Evolutionary conservation across 53 echinoderm and acorn worm genomes (phyloP).

Genomic region (Patiria pectinifera): DNA sequence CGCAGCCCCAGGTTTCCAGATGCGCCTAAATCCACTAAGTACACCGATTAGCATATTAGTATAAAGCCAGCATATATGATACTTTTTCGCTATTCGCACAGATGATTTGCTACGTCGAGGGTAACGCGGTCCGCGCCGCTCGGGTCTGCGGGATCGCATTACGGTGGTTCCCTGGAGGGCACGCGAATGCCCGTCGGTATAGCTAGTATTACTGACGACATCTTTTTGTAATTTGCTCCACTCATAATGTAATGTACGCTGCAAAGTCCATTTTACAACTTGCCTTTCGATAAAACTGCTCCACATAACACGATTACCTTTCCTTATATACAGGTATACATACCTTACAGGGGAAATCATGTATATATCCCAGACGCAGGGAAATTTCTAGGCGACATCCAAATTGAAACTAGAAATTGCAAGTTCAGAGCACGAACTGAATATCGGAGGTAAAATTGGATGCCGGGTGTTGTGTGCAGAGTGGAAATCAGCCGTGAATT

Average conservation of each 20-base stretch:
- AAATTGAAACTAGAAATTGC: too few relatives aligned
- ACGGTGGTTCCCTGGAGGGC: neutral
- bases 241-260: too few relatives aligned
- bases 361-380: neutral
- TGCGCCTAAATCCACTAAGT: neutral
- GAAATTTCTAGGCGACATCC: neutral
- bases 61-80: neutral
- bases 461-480: too few relatives aligned
- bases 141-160: neutral
- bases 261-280: too few relatives aligned
- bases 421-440: too few relatives aligned
- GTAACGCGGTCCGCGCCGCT: neutral
- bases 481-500: too few relatives aligned
- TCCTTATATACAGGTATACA: too few relatives aligned
- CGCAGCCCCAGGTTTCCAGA: neutral
- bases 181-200: neutral
- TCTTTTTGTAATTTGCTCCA: neutral
- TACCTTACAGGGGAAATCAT: neutral
- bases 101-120: neutral
- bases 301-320: too few relatives aligned
- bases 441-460: too few relatives aligned
- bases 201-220: neutral
- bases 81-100: neutral
- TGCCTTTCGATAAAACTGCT: too few relatives aligned
- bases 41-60: slow-evolving; percentile 9